Evolutionary conservation across 1,140 invertebrate genomes (phyloP).

Genomic region (Sminthurinus signatus): DNA sequence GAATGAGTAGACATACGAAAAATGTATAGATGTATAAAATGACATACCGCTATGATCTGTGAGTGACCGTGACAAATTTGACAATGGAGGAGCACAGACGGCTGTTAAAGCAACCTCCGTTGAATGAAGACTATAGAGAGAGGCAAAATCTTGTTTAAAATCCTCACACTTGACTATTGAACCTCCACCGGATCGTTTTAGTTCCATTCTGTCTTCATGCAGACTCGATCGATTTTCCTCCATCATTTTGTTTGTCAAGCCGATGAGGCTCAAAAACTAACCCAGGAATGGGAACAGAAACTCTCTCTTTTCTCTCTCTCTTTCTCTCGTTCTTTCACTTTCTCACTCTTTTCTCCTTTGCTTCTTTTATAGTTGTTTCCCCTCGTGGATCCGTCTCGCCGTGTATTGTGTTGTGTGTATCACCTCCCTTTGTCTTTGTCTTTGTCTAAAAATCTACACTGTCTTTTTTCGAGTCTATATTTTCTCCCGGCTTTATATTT

Average conservation of each 20-base stretch:
- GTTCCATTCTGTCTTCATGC: conserved; percentile 32
- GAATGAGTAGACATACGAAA: background rate
- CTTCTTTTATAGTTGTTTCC: too few species aligned
- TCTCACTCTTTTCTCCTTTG: conserved; percentile 6
- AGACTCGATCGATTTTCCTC: conserved; percentile 29
- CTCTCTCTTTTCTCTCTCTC: background rate
- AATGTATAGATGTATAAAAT: background rate
- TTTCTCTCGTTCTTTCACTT: background rate
- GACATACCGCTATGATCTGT: conserved; percentile 39
- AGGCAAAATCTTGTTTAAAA: conserved; percentile 42
- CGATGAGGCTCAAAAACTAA: too few species aligned
- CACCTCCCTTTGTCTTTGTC: too few species aligned
- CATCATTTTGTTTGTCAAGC: conserved; percentile 28
- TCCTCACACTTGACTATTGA: conserved; percentile 41
- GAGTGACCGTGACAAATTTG: conserved; percentile 30
- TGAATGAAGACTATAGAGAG: conserved; percentile 45
- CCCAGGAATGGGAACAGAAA: too few species aligned
- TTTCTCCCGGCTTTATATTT: too few species aligned
- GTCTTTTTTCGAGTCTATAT: too few species aligned
- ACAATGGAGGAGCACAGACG: conserved; percentile 22
- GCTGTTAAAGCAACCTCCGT: conserved; percentile 36
- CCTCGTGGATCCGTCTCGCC: too few species aligned
- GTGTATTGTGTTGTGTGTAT: too few species aligned
- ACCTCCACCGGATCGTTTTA: conserved; percentile 29
- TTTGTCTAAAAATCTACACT: too few species aligned